Base-by-base conservation (phyloP, 2,797 vertebrate species). In the Premnoplex brunnescens region DNA sequence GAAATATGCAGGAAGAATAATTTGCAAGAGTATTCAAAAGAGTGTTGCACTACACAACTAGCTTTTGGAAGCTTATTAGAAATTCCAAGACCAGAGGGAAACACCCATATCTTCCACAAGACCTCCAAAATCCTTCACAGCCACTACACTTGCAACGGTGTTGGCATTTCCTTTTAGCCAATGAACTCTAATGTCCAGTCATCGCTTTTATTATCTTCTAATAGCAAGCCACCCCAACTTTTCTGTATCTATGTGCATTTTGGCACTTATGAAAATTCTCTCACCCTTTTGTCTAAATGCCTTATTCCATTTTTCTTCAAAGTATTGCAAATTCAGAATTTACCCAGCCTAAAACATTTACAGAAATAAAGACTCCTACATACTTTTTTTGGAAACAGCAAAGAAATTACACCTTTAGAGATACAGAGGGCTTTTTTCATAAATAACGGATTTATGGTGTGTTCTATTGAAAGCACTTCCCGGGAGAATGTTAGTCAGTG, bases 401-500 rank as follows among this genome's bases (percentile, higher is more conserved):
- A 85, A 92, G 66, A 86, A 92, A 93, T 88, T 55, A 89, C 71
- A 92, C 39, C 41, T 80, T 91, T 34, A 78, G 54, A 93, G 71
- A 82, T 68, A 91, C 34, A 83, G 69, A 73, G 41, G 62, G 43
- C 14, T 88, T 46, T 66, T 88, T 94, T 89, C 69, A 89, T 66
- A 92, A 93, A 80, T 68, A 95, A 74, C 7, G 1, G 60, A 91
- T 95, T 92, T 93, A 87, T 80, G 30, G 60, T 34, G 58, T 87
- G 72, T 89, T 91, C 77, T 89, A 27, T 14, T 58, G 84, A 95
- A 96, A 96, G 60, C 41, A 75, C 81, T 91, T 93, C 84, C 89
- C 89, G 80, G 64, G 78, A 95, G 81, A 85, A 92, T 55, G 75
- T 89, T 93, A 91, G 90, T 87, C 77, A 95, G 86, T 52, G 71